Evolutionary conservation across 2,797 vertebrate species (phyloP).

Genomic region (Hylomyscus alleni): DNA sequence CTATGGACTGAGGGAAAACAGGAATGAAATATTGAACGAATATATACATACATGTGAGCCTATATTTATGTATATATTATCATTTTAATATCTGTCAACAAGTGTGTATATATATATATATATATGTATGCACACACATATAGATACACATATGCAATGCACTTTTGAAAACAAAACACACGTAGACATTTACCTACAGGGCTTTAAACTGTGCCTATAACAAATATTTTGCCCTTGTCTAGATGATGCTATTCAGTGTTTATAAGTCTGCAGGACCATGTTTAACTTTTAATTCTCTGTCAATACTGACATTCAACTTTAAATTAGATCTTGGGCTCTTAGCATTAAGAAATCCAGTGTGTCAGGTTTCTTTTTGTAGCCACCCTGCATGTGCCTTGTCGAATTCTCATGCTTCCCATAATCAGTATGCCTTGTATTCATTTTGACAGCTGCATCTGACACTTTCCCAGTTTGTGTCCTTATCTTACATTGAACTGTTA

Average conservation of each 20-base stretch:
- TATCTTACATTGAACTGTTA: slow-evolving; percentile 52
- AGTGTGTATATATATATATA: too few relatives aligned
- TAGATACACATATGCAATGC: neutral
- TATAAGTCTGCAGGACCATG: neutral
- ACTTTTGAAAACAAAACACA: slow-evolving; percentile 7
- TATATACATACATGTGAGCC: neutral
- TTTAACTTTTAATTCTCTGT: slow-evolving; percentile 4
- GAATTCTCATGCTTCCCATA: neutral
- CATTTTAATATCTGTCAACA: neutral
- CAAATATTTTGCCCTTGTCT: neutral
- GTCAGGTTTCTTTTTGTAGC: slow-evolving; percentile 26
- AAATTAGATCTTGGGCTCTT: slow-evolving; percentile 7
- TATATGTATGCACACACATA: neutral
- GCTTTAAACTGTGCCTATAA: slow-evolving; percentile 17
- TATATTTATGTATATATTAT: neutral
- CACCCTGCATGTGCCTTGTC: slow-evolving; percentile 12
- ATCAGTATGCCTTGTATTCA: slow-evolving; percentile 11
- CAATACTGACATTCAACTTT: slow-evolving; percentile 42
- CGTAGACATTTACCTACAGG: neutral
- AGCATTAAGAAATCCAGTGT: slow-evolving; percentile 22
- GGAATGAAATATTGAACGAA: slow-evolving; percentile 42
- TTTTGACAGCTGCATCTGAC: slow-evolving; percentile 44
- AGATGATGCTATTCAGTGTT: neutral
- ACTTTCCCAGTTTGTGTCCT: slow-evolving; percentile 40
- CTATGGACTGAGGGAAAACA: neutral